These are phyloP conservation scores for Stigmatopora nigra DNA, from an alignment of 2,113 vertebrate genomes.

Conservation along the genomic window DNA sequence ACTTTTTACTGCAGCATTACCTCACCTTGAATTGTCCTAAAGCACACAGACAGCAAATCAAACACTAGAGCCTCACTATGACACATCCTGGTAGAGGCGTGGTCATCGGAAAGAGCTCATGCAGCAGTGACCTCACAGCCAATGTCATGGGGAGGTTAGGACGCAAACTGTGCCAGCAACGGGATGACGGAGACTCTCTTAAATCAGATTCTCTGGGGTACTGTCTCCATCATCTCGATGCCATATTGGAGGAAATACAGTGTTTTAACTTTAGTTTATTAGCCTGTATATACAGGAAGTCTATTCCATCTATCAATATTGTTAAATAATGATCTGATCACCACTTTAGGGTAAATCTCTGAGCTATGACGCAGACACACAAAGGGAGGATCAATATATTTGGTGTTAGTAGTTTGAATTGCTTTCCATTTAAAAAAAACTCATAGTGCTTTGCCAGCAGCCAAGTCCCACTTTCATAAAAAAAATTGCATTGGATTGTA, in stretches of 20 bases:
- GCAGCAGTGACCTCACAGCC: conserved; percentile 19
- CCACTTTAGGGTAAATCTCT: conserved; percentile 9
- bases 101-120: conserved; percentile 23
- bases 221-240: neutral
- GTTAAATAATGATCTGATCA: conserved; percentile 17
- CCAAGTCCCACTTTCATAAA: conserved; percentile 3
- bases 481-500: no score
- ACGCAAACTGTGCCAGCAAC: conserved; percentile 14
- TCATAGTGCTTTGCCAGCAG: conserved; percentile 4
- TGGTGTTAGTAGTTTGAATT: conserved; percentile 14
- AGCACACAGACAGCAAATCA: conserved; percentile 41
- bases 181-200: neutral
- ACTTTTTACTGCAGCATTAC: conserved; percentile 39
- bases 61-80: conserved; percentile 3
- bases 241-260: neutral
- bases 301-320: conserved; percentile 10
- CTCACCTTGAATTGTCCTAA: conserved; percentile 46
- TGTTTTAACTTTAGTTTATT: conserved; percentile 17
- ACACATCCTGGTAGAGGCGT: conserved; percentile 1
- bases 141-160: conserved; percentile 15
- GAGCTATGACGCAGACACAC: conserved; percentile 1
- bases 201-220: neutral
- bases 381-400: conserved; percentile 14
- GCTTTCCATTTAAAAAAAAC: conserved; percentile 6
- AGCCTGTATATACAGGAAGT: conserved; percentile 6